Evolutionary conservation across 2,797 vertebrate species (phyloP), one percentile per base, ranked within the genome.

Genomic region (Tragopan temminckii): DNA sequence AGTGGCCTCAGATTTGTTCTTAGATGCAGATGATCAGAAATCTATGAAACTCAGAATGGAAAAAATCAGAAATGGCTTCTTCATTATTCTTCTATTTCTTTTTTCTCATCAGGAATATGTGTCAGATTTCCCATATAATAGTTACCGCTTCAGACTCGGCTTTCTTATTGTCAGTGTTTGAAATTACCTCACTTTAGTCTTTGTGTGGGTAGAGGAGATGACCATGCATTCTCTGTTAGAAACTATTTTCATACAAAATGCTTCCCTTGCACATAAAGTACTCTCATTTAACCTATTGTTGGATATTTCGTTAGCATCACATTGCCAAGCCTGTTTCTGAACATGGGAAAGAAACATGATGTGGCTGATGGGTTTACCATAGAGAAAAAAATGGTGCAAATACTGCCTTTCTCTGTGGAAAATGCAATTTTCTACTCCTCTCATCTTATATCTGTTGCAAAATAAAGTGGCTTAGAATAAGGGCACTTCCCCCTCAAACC

Each of bases 11-110:
- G 75, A 93, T 74, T 33, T 95, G 70, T 29, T 53, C 38, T 38
- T 72, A 68, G 68, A 88, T 71, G 29, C 80, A 90, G 68, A 80
- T 72, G 2, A 82, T 90, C 71, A 90, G 83, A 89, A 93, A 85
- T 90, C 71, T 75, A 58, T 82, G 88, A 86, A 89, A 68, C 66
- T 93, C 64, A 62, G 71, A 93, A 90, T 36, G 13, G 48, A 80
- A 88, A 94, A 82, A 21, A 77, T 38, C 38, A 93, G 38, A 90
- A 93, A 77, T 68, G 58, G 61, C 62, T 85, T 80, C 70, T 86
- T 94, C 80, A 36, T 88, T 94, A 57, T 87, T 91, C 63, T 91
- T 83, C 27, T 61, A 7, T 4, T 72, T 42, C 48, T 59, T 91
- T 86, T 90, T 79, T 82, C 50, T 88, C 45, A 86, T 77, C 61